Evolutionary conservation across 2,888 invertebrate species (phyloP).

Genomic region (Punctoribates punctum): DNA sequence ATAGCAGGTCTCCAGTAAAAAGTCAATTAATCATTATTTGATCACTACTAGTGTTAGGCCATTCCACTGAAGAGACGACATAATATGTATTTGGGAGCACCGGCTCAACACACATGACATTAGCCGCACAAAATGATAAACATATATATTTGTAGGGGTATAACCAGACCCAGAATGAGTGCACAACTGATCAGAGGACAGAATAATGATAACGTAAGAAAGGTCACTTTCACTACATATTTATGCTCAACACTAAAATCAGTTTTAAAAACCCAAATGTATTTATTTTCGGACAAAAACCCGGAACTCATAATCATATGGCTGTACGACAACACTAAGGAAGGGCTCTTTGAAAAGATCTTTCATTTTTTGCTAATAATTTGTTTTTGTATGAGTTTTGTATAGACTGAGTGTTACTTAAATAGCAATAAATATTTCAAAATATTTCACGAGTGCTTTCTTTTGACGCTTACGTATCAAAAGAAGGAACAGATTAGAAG

Average conservation of each 20-base stretch:
- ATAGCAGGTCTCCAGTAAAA: slow-evolving; percentile 29
- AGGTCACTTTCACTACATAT: too few species aligned
- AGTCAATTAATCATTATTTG: slow-evolving; percentile 34
- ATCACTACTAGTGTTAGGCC: slow-evolving; percentile 27
- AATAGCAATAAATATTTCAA: slow-evolving; percentile 25
- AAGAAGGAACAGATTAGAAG: not conserved
- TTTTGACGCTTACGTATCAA: not conserved
- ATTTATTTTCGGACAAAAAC: too few species aligned
- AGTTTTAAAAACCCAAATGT: too few species aligned
- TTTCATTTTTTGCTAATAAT: not conserved
- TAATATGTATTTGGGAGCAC: not conserved
- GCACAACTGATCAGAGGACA: not conserved
- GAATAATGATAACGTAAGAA: too few species aligned
- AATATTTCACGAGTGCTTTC: slow-evolving; percentile 20
- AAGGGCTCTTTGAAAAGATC: not conserved
- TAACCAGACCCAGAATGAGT: not conserved
- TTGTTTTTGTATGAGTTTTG: not conserved
- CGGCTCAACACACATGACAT: not conserved
- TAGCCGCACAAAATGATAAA: not conserved
- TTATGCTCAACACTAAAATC: too few species aligned
- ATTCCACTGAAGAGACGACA: slow-evolving; percentile 13
- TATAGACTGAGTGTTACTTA: slow-evolving; percentile 16
- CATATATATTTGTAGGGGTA: slow-evolving; percentile 5
- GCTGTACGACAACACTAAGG: too few species aligned
- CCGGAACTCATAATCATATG: too few species aligned